A percentile compares a stretch with the other conserved stretches of the same genome.
Evolutionary conservation across 2,888 invertebrate species (phyloP).

Genomic region (Dastarcus helophoroides): DNA sequence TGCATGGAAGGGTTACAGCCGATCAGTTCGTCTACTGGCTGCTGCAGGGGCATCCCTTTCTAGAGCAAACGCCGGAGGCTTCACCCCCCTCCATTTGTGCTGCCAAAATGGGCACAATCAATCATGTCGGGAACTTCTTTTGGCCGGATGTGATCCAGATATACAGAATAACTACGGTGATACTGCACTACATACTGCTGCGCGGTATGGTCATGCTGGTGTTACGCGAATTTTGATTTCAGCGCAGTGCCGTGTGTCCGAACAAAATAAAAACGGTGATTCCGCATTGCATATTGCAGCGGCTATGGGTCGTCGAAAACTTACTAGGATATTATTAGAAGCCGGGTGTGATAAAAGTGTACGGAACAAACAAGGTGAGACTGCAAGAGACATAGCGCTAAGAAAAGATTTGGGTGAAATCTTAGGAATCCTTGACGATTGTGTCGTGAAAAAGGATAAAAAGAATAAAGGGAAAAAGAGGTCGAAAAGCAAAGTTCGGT

Average conservation of each 20-base stretch:
- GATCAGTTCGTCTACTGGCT: conserved; percentile 64
- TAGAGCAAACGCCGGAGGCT: conserved; percentile 72
- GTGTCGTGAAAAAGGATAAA: conserved; percentile 36
- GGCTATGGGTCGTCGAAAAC: conserved; percentile 84
- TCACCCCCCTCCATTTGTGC: conserved; percentile 87
- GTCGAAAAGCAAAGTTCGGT: conserved; percentile 34
- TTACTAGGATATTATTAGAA: conserved; percentile 81
- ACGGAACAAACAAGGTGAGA: conserved; percentile 80
- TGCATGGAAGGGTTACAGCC: conserved; percentile 88
- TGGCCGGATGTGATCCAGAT: conserved; percentile 80
- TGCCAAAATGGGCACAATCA: conserved; percentile 97
- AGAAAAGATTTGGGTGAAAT: conserved; percentile 81
- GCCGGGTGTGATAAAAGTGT: conserved; percentile 63
- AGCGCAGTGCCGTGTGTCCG: conserved; percentile 69
- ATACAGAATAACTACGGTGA: conserved; percentile 92
- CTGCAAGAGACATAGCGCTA: conserved; percentile 77
- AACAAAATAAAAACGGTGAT: conserved; percentile 93
- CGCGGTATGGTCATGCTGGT: conserved; percentile 92
- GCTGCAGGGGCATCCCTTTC: conserved; percentile 52
- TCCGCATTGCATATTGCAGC: conserved; percentile 88
- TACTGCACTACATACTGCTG: conserved; percentile 87
- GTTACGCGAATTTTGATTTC: conserved; percentile 89
- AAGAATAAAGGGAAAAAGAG: conserved; percentile 41
- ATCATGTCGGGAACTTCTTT: conserved; percentile 75
- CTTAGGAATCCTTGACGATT: conserved; percentile 58